phyloP scores from a whole-genome alignment of 1,140 invertebrate species.

The Marisa cornuarietis region DNA sequence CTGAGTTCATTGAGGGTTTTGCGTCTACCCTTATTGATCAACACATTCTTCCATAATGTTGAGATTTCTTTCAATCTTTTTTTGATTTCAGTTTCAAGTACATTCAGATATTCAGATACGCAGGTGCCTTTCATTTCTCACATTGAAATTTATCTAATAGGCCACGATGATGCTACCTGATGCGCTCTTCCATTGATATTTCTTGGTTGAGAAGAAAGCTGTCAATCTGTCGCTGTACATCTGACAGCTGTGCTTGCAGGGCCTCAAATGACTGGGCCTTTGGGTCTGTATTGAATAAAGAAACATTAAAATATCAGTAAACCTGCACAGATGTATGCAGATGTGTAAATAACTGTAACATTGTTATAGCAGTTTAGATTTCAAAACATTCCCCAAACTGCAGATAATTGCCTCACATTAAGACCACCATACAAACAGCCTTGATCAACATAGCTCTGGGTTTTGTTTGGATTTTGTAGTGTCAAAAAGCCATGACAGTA shows the following conservation, averaged over 20 bases:
- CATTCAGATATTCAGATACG: neutral
- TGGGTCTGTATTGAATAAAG: constrained; percentile 33
- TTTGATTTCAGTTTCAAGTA: neutral
- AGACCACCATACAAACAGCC: neutral
- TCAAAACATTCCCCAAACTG: neutral
- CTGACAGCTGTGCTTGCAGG: constrained; percentile 37
- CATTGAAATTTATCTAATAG: neutral
- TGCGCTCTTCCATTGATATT: constrained; percentile 41
- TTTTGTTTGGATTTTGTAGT: neutral
- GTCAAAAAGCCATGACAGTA: neutral
- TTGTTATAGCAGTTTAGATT: too few relatives aligned
- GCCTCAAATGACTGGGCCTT: constrained; percentile 34
- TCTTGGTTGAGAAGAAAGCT: constrained; percentile 42
- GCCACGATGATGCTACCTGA: constrained; percentile 26
- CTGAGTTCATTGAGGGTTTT: neutral
- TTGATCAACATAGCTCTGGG: neutral
- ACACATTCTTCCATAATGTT: neutral
- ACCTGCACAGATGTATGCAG: neutral
- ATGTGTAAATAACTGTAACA: neutral
- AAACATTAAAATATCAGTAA: neutral
- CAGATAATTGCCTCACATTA: neutral
- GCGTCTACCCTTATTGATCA: neutral
- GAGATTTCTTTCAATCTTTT: too few relatives aligned
- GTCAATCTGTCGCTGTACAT: constrained; percentile 37
- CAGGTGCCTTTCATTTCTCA: neutral